A percentile compares a stretch with the other conserved stretches of the same genome.
phyloP scores from a whole-genome alignment of 1,140 invertebrate species.

The Eulimnadia texana region DNA sequence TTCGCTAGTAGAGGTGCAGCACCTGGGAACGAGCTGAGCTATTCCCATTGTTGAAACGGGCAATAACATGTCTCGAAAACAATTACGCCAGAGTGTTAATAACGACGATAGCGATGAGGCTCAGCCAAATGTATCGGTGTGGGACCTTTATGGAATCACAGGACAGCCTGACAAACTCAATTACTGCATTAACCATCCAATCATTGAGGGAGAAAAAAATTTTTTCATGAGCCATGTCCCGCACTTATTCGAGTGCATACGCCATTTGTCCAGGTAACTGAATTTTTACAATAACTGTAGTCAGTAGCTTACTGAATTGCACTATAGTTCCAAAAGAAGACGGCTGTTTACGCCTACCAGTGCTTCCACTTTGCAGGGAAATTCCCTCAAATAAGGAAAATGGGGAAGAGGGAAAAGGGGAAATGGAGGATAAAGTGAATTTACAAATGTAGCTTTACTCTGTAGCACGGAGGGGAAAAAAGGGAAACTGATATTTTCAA shows the following conservation, averaged over 20 bases:
- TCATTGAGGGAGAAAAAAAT: background rate
- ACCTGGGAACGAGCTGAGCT: background rate
- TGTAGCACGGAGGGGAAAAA: no score
- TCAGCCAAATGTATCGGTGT: background rate
- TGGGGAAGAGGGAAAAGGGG: no score
- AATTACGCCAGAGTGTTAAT: background rate
- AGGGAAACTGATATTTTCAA: no score
- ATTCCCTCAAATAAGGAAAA: no score
- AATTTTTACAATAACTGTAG: background rate
- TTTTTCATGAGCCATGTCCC: background rate
- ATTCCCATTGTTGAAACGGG: background rate
- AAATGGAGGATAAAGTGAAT: no score
- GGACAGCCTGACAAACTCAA: background rate
- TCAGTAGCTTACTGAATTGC: background rate
- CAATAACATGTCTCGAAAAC: background rate
- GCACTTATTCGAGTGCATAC: slow-evolving; percentile 12
- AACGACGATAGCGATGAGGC: background rate
- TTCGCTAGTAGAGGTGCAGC: background rate
- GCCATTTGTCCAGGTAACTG: slow-evolving; percentile 1
- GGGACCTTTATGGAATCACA: background rate
- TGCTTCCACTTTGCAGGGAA: no score
- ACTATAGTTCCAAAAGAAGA: background rate
- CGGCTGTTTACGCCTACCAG: background rate
- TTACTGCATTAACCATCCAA: background rate
- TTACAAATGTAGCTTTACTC: no score